Conservation (phyloP, 2,797 vertebrate genomes). For the Synaphobranchus kaupii region DNA sequence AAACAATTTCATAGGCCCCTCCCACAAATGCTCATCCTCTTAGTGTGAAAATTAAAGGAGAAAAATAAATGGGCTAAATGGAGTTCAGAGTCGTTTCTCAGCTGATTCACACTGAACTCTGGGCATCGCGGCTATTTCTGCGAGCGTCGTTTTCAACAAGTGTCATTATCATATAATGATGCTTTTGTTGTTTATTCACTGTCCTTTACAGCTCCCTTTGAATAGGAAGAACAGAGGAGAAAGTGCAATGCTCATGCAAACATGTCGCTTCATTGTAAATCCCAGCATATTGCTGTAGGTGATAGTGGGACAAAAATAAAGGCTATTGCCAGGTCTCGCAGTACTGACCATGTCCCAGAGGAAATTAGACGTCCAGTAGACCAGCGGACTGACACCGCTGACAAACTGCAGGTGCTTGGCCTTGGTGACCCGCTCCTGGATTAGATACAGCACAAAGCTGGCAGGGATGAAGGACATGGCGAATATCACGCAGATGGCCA, state of each 20-base stretch:
- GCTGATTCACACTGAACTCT: neutral
- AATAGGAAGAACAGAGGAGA: neutral
- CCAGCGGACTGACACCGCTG: conserved; percentile 87
- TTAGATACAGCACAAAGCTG: conserved; percentile 94
- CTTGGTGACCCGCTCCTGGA: conserved; percentile 92
- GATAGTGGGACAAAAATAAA: neutral
- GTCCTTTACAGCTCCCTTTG: neutral
- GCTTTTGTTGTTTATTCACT: neutral
- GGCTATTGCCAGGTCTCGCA: neutral
- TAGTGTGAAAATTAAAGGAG: too few relatives aligned
- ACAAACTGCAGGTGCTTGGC: conserved; percentile 96
- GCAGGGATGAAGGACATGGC: conserved; percentile 98
- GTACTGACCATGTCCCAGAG: conserved; percentile 91
- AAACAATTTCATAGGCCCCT: neutral
- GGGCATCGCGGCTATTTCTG: neutral
- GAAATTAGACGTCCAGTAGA: conserved; percentile 94
- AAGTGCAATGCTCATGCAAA: neutral
- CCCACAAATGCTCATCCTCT: neutral
- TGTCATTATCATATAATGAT: neutral
- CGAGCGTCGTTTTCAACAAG: neutral
- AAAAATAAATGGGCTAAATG: neutral
- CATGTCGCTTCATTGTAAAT: neutral
- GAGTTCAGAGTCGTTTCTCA: neutral
- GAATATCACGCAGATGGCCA: conserved; percentile 95
- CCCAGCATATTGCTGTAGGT: neutral